Conservation (phyloP, 2,888 invertebrate genomes). For the Bombyx huttoni region DNA sequence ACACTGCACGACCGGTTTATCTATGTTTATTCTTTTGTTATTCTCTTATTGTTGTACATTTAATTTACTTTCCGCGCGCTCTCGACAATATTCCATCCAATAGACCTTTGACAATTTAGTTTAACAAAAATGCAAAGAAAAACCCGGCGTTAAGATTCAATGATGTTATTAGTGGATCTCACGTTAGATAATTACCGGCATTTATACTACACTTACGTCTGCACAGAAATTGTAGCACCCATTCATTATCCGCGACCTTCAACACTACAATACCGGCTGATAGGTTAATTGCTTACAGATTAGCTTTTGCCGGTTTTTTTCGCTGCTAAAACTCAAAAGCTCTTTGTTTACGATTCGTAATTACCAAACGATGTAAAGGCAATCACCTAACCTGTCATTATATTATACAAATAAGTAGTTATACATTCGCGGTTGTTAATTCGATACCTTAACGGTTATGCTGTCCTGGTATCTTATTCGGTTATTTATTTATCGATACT, state of each 20-base stretch:
- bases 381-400: slow-evolving; percentile 66
- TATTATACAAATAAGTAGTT: slow-evolving; percentile 61
- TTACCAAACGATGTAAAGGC: slow-evolving; percentile 55
- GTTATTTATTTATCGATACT: slow-evolving; percentile 48
- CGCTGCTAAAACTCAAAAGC: slow-evolving; percentile 34
- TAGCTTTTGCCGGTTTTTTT: slow-evolving; percentile 64
- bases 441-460: slow-evolving; percentile 32
- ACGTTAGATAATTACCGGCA: background rate
- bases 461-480: slow-evolving; percentile 22
- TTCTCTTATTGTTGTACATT: slow-evolving; percentile 17
- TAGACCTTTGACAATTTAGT: no score
- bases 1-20: slow-evolving; percentile 49
- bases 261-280: slow-evolving; percentile 53
- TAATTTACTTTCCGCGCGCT: background rate
- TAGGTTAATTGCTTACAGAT: slow-evolving; percentile 66
- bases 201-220: slow-evolving; percentile 8
- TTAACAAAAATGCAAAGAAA: background rate
- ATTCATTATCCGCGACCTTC: slow-evolving; percentile 54
- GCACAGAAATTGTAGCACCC: slow-evolving; percentile 37
- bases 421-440: slow-evolving; percentile 28
- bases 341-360: slow-evolving; percentile 65
- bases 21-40: slow-evolving; percentile 42
- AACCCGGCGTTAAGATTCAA: slow-evolving; percentile 11
- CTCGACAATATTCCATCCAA: no score
- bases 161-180: slow-evolving; percentile 5